phyloP scores from a whole-genome alignment of 2,888 invertebrate genomes.

The Taphrorychus bicolor region DNA sequence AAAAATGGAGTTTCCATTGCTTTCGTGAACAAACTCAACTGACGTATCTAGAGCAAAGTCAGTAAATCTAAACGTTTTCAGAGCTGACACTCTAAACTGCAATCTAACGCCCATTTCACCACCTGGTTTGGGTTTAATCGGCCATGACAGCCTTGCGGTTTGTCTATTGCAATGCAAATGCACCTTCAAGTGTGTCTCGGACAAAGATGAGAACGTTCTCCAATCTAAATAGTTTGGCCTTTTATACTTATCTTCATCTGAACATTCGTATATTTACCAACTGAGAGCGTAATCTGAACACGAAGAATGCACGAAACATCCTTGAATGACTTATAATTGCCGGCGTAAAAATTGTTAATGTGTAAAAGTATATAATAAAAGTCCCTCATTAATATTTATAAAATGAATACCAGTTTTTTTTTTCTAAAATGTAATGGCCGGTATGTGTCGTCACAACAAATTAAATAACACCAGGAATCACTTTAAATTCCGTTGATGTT shows the following conservation, averaged over 20 bases:
- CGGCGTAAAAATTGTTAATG: neutral
- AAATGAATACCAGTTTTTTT: slow-evolving; percentile 1
- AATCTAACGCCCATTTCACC: neutral
- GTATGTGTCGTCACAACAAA: slow-evolving; percentile 1
- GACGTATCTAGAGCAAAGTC: neutral
- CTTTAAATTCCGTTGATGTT: neutral
- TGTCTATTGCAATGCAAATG: neutral
- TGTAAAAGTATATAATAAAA: neutral
- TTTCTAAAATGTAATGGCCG: neutral
- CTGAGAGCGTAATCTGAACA: neutral
- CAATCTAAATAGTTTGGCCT: too few species aligned
- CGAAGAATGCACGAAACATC: neutral
- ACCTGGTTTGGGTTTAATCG: neutral
- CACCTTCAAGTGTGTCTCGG: neutral
- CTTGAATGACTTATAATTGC: neutral
- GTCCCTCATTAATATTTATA: neutral
- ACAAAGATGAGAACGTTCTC: too few species aligned
- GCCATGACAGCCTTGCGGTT: neutral
- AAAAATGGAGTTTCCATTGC: too few species aligned
- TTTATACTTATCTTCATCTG: too few species aligned
- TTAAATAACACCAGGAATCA: neutral
- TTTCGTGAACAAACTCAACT: too few species aligned
- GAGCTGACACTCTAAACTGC: neutral
- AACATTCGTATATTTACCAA: too few species aligned
- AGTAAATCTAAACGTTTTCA: neutral